These are phyloP conservation scores for Drosophila phalerata DNA, from an alignment of 2,888 invertebrate genomes.

Conservation along the genomic window DNA sequence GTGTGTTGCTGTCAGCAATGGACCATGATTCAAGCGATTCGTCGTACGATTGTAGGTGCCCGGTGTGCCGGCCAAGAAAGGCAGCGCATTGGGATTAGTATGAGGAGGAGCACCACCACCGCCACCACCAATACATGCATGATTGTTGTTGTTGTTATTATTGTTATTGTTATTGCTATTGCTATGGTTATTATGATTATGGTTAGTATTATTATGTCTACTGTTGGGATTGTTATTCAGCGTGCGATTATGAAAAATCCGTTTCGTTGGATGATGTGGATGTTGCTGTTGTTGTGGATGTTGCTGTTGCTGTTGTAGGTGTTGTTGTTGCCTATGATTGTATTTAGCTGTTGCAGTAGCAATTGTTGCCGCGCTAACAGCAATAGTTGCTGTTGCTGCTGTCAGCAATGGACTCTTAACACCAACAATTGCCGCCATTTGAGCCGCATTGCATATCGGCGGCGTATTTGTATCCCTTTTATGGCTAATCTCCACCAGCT, in stretches of 20 bases:
- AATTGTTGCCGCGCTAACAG: background rate
- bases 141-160: slow-evolving; percentile 1
- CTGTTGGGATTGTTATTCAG: slow-evolving; percentile 76
- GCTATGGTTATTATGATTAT: slow-evolving; percentile 39
- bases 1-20: slow-evolving; percentile 77
- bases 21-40: slow-evolving; percentile 79
- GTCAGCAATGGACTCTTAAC: slow-evolving; percentile 62
- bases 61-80: slow-evolving; percentile 69
- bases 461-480: slow-evolving; percentile 74
- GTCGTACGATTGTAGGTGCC: slow-evolving; percentile 77
- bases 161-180: slow-evolving; percentile 23
- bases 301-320: slow-evolving; percentile 27
- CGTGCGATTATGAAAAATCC: slow-evolving; percentile 73
- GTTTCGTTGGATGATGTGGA: slow-evolving; percentile 48
- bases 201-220: slow-evolving; percentile 75
- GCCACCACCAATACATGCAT: slow-evolving; percentile 20
- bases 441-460: slow-evolving; percentile 74
- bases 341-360: slow-evolving; percentile 16
- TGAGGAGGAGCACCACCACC: slow-evolving; percentile 26
- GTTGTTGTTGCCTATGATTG: slow-evolving; percentile 6
- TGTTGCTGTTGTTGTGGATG: slow-evolving; percentile 35
- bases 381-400: slow-evolving; percentile 13
- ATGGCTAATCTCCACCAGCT: background rate
- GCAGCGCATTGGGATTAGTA: slow-evolving; percentile 62
- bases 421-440: slow-evolving; percentile 77